phyloP scores from a whole-genome alignment of 1,140 invertebrate species.

The Monochamus saltuarius region DNA sequence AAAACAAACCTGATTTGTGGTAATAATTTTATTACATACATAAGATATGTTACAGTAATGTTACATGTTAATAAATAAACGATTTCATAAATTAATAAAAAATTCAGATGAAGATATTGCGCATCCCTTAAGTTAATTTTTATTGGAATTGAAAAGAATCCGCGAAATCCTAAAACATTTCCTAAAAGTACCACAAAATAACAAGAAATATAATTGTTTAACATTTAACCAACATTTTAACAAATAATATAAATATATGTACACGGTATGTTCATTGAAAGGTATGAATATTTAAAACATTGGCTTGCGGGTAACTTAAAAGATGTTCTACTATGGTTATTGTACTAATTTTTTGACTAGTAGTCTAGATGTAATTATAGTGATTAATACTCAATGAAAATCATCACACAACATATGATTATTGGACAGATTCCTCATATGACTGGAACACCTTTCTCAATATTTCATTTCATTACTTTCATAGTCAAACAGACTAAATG shows the following conservation, averaged over 20 bases:
- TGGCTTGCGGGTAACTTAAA: conserved; percentile 13
- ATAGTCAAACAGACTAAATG: background rate
- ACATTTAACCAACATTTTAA: conserved; percentile 6
- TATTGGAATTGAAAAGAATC: background rate
- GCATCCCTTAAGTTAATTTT: background rate
- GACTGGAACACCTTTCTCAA: conserved; percentile 6
- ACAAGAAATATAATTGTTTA: conserved; percentile 7
- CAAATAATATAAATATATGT: conserved; percentile 8
- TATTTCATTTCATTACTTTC: conserved; percentile 1
- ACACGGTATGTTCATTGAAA: background rate
- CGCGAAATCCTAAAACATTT: too few relatives aligned
- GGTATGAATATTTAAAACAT: background rate
- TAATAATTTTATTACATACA: conserved; percentile 12
- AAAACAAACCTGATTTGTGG: too few relatives aligned
- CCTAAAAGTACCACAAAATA: background rate
- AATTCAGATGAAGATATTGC: background rate
- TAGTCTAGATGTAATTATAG: background rate
- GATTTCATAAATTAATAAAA: conserved; percentile 1
- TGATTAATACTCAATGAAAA: background rate
- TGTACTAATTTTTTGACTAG: conserved; percentile 2
- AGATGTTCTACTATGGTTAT: conserved; percentile 6
- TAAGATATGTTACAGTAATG: conserved; percentile 20
- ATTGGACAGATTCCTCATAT: conserved; percentile 10
- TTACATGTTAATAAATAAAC: conserved; percentile 11
- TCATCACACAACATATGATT: conserved; percentile 5